phyloP scores from a whole-genome alignment of 1,140 invertebrate species.

The Euura lappo region DNA sequence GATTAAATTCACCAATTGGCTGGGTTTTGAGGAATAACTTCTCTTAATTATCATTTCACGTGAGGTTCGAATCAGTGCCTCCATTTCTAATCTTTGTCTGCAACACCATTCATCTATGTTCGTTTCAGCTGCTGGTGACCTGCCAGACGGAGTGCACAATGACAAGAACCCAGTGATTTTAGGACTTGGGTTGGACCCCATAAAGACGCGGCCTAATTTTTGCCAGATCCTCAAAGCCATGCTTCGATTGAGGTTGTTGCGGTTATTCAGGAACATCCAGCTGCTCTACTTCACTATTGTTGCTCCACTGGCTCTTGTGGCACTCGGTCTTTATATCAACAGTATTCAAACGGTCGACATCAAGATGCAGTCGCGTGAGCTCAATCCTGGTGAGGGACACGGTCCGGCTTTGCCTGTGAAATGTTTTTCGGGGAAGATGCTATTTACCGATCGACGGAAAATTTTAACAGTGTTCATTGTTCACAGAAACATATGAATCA shows the following conservation, averaged over 20 bases:
- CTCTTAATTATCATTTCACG: no score
- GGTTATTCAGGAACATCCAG: slow-evolving; percentile 59
- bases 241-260: slow-evolving; percentile 55
- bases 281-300: slow-evolving; percentile 61
- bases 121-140: slow-evolving; percentile 40
- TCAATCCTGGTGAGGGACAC: slow-evolving; percentile 55
- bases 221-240: slow-evolving; percentile 61
- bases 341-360: slow-evolving; percentile 68
- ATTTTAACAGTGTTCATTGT: background rate
- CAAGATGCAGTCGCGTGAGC: slow-evolving; percentile 66
- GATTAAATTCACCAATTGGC: no score
- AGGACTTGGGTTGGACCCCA: slow-evolving; percentile 63
- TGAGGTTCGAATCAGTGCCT: no score
- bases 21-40: no score
- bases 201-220: slow-evolving; percentile 62
- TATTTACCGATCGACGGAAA: slow-evolving; percentile 13
- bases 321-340: slow-evolving; percentile 71
- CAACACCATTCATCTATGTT: background rate
- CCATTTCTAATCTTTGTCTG: background rate
- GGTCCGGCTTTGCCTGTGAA: no score
- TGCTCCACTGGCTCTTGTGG: slow-evolving; percentile 67
- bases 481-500: slow-evolving; percentile 48
- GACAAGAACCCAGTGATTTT: slow-evolving; percentile 54
- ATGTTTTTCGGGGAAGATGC: slow-evolving; percentile 19
- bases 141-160: slow-evolving; percentile 49